Base-by-base conservation (phyloP, 1,140 invertebrate species). In the Platyscapa corneri region DNA sequence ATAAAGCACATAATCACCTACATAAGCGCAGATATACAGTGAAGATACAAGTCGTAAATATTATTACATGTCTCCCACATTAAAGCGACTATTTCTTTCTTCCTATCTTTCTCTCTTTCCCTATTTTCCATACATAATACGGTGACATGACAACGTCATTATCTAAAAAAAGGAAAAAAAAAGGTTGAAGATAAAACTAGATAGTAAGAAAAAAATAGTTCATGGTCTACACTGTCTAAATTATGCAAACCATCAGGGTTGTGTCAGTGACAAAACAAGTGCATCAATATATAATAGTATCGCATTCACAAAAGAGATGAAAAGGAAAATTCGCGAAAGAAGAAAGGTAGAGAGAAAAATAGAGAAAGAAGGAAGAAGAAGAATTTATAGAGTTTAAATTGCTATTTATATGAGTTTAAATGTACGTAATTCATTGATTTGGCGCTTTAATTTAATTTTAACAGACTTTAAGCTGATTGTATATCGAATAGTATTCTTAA, bases 211-310 rank as follows among this genome's bases (percentile, higher is more conserved):
- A 82, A 72, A 84, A 78, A 5, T 42, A 18, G 82, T 39, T 77
- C 74, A 49, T 49, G 64, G 60, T 80, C 67, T 20, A 23, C 3
- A 7, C 6, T 23, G 30, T 46, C 39, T 80, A 53, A 85, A 85
- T 85, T 85, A 80, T 85, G 37, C 77, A 74, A 46, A 20, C 53
- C 30, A 74, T 81, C 67, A 67, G 67, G 49, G 5, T 8, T n/a
- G 39, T 65, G 77, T 81, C 64, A 85, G 53, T 74, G 83, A 67
- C 77, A 0, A 37, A 70, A 78, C 60, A 78, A 75, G 6, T 39
- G 64, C 75, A 70, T 53, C 30, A 67, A 84, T n/a, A n/a, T n/a
- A n/a, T n/a, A n/a, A n/a, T 84, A 77, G 39, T 23, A 23, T 37
- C 39, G 14, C 46, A 37, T 34, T 74, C 7, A 64, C n/a, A 72